Conservation (phyloP, 2,888 invertebrate species). For the Tachina grossa region DNA sequence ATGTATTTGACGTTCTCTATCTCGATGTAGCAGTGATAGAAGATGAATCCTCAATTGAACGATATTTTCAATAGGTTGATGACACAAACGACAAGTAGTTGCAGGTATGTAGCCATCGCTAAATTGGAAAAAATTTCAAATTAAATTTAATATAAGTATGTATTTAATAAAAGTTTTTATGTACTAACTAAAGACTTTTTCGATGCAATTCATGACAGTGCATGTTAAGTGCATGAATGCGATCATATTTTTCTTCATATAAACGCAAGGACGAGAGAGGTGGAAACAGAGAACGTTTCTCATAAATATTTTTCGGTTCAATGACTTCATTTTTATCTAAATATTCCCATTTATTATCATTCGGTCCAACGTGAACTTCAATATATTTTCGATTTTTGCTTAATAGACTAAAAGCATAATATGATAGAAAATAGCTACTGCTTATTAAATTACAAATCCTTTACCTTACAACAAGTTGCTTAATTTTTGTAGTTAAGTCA, state of each 20-base stretch:
- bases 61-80: constrained; percentile 78
- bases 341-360: constrained; percentile 80
- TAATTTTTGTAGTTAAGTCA: constrained; percentile 83
- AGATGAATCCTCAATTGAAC: constrained; percentile 83
- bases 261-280: constrained; percentile 84
- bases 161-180: neutral
- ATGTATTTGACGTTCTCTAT: constrained; percentile 81
- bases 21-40: constrained; percentile 82
- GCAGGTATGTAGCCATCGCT: constrained; percentile 77
- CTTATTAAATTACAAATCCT: neutral
- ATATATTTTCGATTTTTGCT: constrained; percentile 82
- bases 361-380: constrained; percentile 77
- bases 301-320: constrained; percentile 79
- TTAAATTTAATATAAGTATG: neutral
- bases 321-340: constrained; percentile 78
- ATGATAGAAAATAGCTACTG: neutral
- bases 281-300: constrained; percentile 82
- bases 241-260: constrained; percentile 78
- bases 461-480: constrained; percentile 83
- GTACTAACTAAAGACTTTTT: constrained; percentile 83
- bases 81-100: constrained; percentile 78
- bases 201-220: constrained; percentile 83
- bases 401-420: constrained; percentile 80
- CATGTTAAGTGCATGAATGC: constrained; percentile 78
- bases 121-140: constrained; percentile 76